Evolutionary conservation across 2,888 invertebrate genomes (phyloP), one percentile per base, ranked within the genome.

Genomic region (Hermaeophaga mercurialis): DNA sequence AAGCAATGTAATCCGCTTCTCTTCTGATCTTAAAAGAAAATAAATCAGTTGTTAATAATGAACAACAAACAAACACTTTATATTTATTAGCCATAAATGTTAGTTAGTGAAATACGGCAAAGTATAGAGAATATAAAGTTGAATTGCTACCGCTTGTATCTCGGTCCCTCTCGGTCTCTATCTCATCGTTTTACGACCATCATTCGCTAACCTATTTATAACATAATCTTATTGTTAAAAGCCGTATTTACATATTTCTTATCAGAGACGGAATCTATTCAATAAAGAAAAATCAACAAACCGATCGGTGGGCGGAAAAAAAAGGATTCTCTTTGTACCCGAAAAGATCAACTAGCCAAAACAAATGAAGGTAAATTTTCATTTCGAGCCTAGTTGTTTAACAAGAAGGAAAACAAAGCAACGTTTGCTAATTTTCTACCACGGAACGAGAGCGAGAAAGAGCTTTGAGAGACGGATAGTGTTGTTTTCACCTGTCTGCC

Each of bases 81-180:
- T 69, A 69, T 70, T 70, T 71, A 71, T 68, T 65, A 62, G 64
- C 64, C 68, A 64, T 71, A 71, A 71, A 70, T 62, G 66, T 69
- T 68, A 63, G 65, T 68, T 64, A 67, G 69, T 70, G 67, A 70
- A 70, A 67, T 58, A 50, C 57, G 38, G 50, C 55, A 28, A 5
- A 53, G 34, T 48, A 57, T 54, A 55, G 54, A 56, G 50, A 46
- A 53, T 49, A 44, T 46, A 56, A 50, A 59, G 54, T 57, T 57
- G 49, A 59, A 55, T 46, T 34, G 55, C 62, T 54, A 58, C 62
- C 60, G 17, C 56, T 56, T 50, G 33, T 43, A 58, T 56, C 47
- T 55, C 52, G 17, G 39, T 39, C 33, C 24, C 36, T 31, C 49
- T 26, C 28, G n/a, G n/a, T n/a, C n/a, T n/a, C n/a, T n/a, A n/a